Evolutionary conservation across 2,113 vertebrate genomes (phyloP), one percentile per base, ranked within the genome.

Genomic region (Ifrita kowaldi): DNA sequence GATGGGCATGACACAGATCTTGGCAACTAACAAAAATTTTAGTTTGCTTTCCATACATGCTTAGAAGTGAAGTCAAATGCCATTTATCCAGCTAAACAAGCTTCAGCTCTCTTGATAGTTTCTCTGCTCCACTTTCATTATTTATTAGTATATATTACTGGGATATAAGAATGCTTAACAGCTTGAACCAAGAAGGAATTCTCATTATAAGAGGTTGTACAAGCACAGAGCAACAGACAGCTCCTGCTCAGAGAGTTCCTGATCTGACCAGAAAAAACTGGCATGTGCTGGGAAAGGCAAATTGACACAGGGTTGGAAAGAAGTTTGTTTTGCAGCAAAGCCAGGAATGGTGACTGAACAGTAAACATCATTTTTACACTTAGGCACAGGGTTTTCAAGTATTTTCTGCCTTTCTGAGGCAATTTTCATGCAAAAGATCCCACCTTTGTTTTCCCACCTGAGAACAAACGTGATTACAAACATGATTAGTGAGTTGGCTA

Each of bases 41-140:
- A 46, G 28, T 73, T 90, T 12, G 1, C 46, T 87, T 94, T 90
- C 82, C 90, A 83, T 89, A 57, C 0, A 0, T 73, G 23, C 67
- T 92, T 73, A 77, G 44, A 86, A 93, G 62, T 65, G 75, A 50
- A 91, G 59, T 92, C 67, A 79, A 86, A 85, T 0, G 6, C 67
- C 53, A 83, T 92, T 96, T 85, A 83, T 88, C 50, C 90, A 91
- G 27, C 65, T 84, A 92, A 87, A 85, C 32, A 91, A 89, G 62
- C 37, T 76, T 27, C 75, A 65, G 35, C 27, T 90, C 56, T 89
- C 85, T 53, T 80, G 67, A 53, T 65, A 75, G 59, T 53, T 90
- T 77, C 67, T 77, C 46, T 85, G 59, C 37, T 85, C 71, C 42
- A 37, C 41, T 68, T 94, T 69, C 46, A 76, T 91, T 90, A 70